Conservation (phyloP, 2,888 invertebrate species). For the Gari tellinella region DNA sequence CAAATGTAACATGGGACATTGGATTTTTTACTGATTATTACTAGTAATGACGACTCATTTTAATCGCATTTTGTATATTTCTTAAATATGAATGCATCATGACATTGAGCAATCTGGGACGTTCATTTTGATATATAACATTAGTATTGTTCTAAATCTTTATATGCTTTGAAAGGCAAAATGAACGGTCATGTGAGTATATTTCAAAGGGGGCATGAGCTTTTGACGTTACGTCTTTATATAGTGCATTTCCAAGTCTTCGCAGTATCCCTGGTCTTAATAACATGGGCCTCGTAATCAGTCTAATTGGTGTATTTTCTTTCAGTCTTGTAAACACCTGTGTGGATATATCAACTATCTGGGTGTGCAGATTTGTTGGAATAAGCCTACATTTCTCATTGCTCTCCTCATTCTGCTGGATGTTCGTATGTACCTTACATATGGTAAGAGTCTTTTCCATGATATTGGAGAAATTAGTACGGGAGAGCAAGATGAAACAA, state of each 20-base stretch:
- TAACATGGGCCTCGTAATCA: conserved; percentile 22
- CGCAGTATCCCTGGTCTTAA: conserved; percentile 46
- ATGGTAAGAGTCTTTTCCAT: conserved; percentile 11
- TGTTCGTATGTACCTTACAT: conserved; percentile 30
- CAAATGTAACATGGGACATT: no score
- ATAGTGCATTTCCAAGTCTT: conserved; percentile 19
- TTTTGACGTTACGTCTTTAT: no score
- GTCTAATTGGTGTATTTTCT: conserved; percentile 19
- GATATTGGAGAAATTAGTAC: background rate
- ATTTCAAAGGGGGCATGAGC: no score
- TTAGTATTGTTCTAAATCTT: no score
- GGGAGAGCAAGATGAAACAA: background rate
- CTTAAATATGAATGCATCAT: no score
- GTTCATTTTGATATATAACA: no score
- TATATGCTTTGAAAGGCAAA: no score
- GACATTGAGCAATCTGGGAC: no score
- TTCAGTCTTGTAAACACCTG: conserved; percentile 23
- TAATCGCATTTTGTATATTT: no score
- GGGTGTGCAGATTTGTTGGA: conserved; percentile 32
- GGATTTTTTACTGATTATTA: no score
- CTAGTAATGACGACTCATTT: no score
- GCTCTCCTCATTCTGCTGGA: conserved; percentile 10
- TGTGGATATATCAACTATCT: background rate
- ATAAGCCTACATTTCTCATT: conserved; percentile 3
- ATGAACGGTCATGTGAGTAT: no score